Conservation (phyloP, 2,113 vertebrate genomes). For the Clarias macrocephalus region DNA sequence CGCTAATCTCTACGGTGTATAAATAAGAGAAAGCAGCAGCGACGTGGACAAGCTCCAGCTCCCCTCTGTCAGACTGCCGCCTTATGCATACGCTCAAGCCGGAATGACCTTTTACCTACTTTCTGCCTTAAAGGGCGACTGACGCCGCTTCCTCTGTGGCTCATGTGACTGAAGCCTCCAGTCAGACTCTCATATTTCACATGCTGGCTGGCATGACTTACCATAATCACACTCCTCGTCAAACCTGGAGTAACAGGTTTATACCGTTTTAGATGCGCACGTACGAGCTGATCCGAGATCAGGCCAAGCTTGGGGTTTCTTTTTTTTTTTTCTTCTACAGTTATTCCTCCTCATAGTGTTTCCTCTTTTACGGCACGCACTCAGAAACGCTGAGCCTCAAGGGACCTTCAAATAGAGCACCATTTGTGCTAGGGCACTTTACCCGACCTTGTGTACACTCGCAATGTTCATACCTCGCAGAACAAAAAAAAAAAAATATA, state of each 20-base stretch:
- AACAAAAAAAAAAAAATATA: background rate
- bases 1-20: constrained; percentile 39
- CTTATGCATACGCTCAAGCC: constrained; percentile 60
- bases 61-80: constrained; percentile 62
- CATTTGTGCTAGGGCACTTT: too few species aligned
- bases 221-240: background rate
- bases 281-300: background rate
- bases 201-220: background rate
- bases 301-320: background rate
- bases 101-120: constrained; percentile 68
- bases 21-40: constrained; percentile 57
- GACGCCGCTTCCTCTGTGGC: background rate
- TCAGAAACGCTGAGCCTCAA: background rate
- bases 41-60: constrained; percentile 51
- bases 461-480: background rate
- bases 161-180: constrained; percentile 6
- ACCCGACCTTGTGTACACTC: background rate
- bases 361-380: background rate
- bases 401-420: background rate
- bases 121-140: constrained; percentile 51
- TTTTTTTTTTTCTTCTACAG: too few species aligned
- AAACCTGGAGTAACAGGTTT: constrained; percentile 26
- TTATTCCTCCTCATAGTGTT: too few species aligned
- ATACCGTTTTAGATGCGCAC: background rate
- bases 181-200: constrained; percentile 28